These are phyloP conservation scores for Orchesella cincta DNA, from an alignment of 1,140 invertebrate species.

Conservation along the genomic window DNA sequence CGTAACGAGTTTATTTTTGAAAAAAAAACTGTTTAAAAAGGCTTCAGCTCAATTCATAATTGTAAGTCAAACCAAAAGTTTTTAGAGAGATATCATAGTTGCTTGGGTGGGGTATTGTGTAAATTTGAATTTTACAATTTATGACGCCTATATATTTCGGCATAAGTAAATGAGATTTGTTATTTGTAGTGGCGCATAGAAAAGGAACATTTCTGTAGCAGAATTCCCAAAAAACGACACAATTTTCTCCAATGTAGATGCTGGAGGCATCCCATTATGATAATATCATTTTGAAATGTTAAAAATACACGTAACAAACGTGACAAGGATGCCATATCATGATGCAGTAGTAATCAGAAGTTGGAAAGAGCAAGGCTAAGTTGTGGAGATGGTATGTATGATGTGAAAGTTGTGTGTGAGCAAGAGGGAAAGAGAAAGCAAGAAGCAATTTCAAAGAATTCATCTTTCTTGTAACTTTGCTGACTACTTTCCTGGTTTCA, in stretches of 20 bases:
- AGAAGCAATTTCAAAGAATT: neutral
- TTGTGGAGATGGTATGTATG: neutral
- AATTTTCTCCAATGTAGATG: neutral
- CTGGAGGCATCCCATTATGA: neutral
- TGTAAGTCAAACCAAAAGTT: too few species aligned
- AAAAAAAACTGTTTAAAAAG: too few species aligned
- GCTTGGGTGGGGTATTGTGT: too few species aligned
- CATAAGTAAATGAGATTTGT: too few species aligned
- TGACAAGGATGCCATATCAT: neutral
- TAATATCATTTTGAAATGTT: neutral
- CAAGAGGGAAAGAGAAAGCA: neutral
- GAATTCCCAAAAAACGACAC: neutral
- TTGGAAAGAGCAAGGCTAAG: neutral
- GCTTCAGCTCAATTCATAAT: too few species aligned
- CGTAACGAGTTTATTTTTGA: too few species aligned
- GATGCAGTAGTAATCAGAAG: neutral
- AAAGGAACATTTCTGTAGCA: neutral
- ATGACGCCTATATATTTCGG: too few species aligned
- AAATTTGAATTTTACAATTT: too few species aligned
- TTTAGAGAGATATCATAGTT: too few species aligned
- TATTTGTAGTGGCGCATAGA: too few species aligned
- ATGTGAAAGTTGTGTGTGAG: neutral
- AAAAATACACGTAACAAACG: neutral
- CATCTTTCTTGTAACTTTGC: neutral
- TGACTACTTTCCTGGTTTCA: too few species aligned